A percentile compares a stretch with the other conserved stretches of the same genome.
Evolutionary conservation across 2,797 vertebrate species (phyloP).

Genomic region (Stomatorhinus walkeri): DNA sequence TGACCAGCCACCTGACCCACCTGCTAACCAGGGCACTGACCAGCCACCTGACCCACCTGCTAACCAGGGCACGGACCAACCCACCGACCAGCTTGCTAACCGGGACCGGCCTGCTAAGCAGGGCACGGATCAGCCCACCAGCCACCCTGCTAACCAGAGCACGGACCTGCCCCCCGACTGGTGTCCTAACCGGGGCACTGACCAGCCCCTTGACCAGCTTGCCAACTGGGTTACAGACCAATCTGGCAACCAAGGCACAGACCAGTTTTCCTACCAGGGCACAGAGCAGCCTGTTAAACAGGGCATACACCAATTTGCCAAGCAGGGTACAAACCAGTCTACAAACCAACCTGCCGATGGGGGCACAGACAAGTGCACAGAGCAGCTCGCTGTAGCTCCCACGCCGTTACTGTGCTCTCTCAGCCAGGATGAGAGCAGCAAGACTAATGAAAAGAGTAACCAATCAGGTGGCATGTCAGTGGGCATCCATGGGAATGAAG

Average conservation of each 20-base stretch:
- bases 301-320: neutral
- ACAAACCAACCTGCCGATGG: neutral
- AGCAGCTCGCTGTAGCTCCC: neutral
- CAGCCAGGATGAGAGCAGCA: slow-evolving; percentile 16
- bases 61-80: neutral
- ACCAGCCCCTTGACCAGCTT: neutral
- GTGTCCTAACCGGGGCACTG: neutral
- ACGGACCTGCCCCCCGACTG: neutral
- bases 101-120: neutral
- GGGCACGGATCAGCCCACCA: neutral
- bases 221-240: slow-evolving; percentile 36
- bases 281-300: neutral
- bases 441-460: slow-evolving; percentile 48
- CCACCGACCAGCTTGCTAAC: neutral
- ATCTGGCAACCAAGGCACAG: too few species aligned
- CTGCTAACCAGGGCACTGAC: neutral
- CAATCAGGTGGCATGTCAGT: slow-evolving; percentile 29
- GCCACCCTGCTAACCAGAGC: neutral
- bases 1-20: neutral
- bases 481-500: slow-evolving; percentile 33
- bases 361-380: neutral
- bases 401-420: slow-evolving; percentile 14
- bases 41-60: neutral
- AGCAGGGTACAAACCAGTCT: neutral
- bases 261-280: neutral